Conservation (phyloP, 2,113 vertebrate genomes). For the Thunnus maccoyii region DNA sequence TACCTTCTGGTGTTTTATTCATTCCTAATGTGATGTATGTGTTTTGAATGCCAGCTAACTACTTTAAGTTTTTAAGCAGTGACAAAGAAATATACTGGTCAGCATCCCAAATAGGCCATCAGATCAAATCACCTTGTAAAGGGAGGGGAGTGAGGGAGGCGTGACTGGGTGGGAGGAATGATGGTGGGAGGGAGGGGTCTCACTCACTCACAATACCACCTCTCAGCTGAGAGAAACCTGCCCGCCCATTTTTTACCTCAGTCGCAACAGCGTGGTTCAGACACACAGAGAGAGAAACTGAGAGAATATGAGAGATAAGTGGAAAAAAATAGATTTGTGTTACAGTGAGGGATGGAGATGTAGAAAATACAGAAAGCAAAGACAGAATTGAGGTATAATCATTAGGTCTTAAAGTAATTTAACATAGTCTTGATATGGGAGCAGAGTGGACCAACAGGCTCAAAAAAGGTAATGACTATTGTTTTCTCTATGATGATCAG, state of each 20-base stretch:
- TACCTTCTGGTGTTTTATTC: no score
- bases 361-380: background rate
- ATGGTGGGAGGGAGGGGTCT: conserved; percentile 5
- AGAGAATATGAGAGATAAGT: background rate
- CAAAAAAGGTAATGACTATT: conserved; percentile 52
- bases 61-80: background rate
- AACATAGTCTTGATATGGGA: background rate
- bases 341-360: background rate
- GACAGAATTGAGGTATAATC: fast-evolving
- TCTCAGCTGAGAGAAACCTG: conserved; percentile 63
- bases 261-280: conserved; percentile 3
- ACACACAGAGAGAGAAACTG: conserved; percentile 10
- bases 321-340: background rate
- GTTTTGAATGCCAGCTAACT: background rate
- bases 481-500: conserved; percentile 1
- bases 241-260: conserved; percentile 15
- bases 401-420: no score
- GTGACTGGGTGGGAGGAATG: conserved; percentile 56
- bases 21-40: background rate
- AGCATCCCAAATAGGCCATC: conserved; percentile 13
- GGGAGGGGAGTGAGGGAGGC: conserved; percentile 15
- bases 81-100: background rate
- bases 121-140: conserved; percentile 40
- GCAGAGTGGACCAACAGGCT: conserved; percentile 29
- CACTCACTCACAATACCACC: conserved; percentile 48